Evolutionary conservation across 2,888 invertebrate species (phyloP).

Genomic region (Hyalella azteca): DNA sequence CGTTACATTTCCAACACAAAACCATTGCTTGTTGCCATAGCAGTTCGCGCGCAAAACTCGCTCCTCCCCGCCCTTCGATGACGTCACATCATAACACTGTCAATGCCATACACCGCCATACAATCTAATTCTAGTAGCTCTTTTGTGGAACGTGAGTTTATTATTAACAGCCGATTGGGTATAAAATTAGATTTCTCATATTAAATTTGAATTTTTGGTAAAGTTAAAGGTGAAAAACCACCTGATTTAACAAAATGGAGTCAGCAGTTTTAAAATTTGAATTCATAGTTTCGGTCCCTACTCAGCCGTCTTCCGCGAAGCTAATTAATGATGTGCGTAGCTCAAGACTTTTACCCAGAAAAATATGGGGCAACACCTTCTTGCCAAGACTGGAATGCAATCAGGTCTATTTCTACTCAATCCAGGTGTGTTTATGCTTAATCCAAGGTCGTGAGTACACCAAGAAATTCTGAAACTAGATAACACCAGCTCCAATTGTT

Average conservation of each 20-base stretch:
- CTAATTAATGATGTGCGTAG: too few species aligned
- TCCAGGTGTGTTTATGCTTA: background rate
- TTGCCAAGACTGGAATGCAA: background rate
- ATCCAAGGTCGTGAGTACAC: background rate
- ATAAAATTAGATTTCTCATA: background rate
- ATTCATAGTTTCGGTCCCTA: too few species aligned
- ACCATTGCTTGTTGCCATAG: constrained; percentile 19
- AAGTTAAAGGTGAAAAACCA: background rate
- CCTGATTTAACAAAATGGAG: background rate
- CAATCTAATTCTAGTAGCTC: background rate
- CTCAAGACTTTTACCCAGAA: too few species aligned
- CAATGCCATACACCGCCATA: constrained; percentile 1
- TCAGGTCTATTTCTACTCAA: background rate
- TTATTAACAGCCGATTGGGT: background rate
- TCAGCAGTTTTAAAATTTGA: background rate
- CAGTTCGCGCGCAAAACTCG: background rate
- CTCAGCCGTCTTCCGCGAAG: too few species aligned
- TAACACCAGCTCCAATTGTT: background rate
- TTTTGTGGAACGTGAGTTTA: background rate
- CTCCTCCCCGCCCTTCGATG: background rate
- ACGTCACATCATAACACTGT: constrained; percentile 17
- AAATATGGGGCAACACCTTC: too few species aligned
- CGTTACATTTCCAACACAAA: background rate
- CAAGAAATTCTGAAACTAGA: background rate
- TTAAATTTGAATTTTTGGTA: background rate